Evolutionary conservation across 1,140 invertebrate genomes (phyloP), one percentile per base, ranked within the genome.

Genomic region (Xylocopa sonorina): DNA sequence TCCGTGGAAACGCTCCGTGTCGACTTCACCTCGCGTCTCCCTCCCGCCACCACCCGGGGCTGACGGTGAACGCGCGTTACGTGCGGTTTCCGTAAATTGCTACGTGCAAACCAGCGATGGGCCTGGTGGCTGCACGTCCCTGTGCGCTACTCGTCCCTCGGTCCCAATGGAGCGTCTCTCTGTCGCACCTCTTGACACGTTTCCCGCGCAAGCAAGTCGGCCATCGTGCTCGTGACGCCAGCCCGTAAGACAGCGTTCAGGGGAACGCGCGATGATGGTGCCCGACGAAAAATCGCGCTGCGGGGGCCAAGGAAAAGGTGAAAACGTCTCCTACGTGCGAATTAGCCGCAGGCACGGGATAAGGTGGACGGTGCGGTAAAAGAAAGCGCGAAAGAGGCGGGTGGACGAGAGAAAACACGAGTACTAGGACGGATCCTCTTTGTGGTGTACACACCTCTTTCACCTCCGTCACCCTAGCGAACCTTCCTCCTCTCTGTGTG

Each of bases 21-120:
- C 58, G 55, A 63, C 69, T 63, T 77, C 69, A 10, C 58, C 29
- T 64, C 50, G 34, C 29, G 60, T 50, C 76, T 79, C 46, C 63
- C n/a, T n/a, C n/a, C n/a, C n/a, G n/a, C n/a, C n/a, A 24, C 46
- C 67, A 62, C 38, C 67, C 58, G 51, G 34, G 68, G 72, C 66
- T 55, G 79, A 63, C 81, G 53, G 53, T 38, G 64, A 81, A 74
- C 84, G 85, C 87, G 82, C 84, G 83, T 89, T 90, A 89, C 88
- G 88, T 88, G 88, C 85, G 88, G 88, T 89, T 89, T 89, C 87
- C 87, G 85, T 79, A 89, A 89, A 90, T 90, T 89, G 85, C 88
- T 88, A 89, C 75, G 88, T 88, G 86, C 86, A 66, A 81, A 80
- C 74, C 74, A 72, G 78, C 60, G 55, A n/a, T 6, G 58, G 29